Evolutionary conservation across 2,888 invertebrate genomes (phyloP), one percentile per base, ranked within the genome.

Genomic region (Automeris io): DNA sequence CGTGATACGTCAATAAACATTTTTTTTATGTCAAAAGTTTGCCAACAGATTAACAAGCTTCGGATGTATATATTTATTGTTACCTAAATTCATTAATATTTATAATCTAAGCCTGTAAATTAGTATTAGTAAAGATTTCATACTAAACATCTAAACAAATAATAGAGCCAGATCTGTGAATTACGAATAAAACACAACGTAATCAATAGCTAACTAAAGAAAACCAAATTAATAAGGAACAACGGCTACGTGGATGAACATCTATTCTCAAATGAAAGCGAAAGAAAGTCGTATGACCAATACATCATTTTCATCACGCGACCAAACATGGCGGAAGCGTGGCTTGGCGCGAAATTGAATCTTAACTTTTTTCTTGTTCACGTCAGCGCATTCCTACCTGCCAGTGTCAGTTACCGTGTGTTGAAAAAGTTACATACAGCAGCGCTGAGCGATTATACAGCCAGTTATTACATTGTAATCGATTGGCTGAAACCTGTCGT

Each of bases 251-350:
- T 46, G 47, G 45, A 46, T 46, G 40, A 47, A 46, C 45, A 52
- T 54, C 52, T 49, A 70, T 72, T 70, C 70, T 73, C 70, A 45
- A 78, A 77, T 61, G 80, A 83, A 83, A 83, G 83, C 75, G 75
- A 79, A 79, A 57, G 83, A 82, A 82, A 81, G 80, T 70, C 69
- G 57, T 57, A 60, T 72, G 72, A 69, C 70, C 69, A 66, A 81
- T 79, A 78, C 81, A 78, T 82, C 77, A 82, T 79, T 75, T 81
- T 82, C 76, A 82, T 82, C 83, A 83, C 83, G 83, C 83, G 75
- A 81, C 54, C 66, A 70, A 55, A 61, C 24, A 74, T 76, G 67
- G 79, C 81, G 83, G 82, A 83, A 82, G 79, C 66, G 62, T 29
- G 16, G 29, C 8, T 74, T 72, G 71, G 76, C 75, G 79, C 76